A percentile compares a stretch with the other conserved stretches of the same genome.
Evolutionary conservation across 2,113 vertebrate species (phyloP).

Genomic region (Oceanodroma tethys): DNA sequence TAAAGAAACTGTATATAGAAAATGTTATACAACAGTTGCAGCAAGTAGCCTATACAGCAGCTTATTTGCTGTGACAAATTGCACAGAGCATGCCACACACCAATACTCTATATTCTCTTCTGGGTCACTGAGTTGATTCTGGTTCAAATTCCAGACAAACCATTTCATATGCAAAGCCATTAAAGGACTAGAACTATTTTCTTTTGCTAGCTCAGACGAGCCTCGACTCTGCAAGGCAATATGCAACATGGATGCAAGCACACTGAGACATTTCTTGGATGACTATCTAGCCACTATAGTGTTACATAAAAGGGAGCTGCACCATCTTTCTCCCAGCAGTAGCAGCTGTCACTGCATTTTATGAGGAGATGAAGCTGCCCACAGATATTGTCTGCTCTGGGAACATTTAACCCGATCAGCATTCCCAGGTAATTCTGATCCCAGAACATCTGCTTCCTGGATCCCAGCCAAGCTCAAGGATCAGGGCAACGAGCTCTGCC

Average conservation of each 20-base stretch:
- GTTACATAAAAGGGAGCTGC: background rate
- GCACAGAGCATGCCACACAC: background rate
- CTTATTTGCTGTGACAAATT: background rate
- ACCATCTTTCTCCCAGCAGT: background rate
- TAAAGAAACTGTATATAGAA: background rate
- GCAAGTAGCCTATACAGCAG: background rate
- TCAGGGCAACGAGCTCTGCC: background rate
- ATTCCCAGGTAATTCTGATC: background rate
- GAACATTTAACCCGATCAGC: background rate
- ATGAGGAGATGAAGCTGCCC: background rate
- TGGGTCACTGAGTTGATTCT: constrained; percentile 26
- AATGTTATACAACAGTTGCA: background rate
- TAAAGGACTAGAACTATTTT: background rate
- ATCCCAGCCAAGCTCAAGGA: background rate
- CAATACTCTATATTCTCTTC: background rate
- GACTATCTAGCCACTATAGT: background rate
- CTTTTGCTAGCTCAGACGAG: background rate
- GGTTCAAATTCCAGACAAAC: constrained; percentile 11
- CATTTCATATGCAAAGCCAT: background rate
- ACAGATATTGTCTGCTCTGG: background rate
- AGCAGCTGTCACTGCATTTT: background rate
- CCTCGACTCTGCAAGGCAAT: background rate
- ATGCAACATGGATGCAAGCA: background rate
- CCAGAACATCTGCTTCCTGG: background rate
- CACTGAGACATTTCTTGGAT: background rate